These are phyloP conservation scores for Caiman crocodilus DNA, from an alignment of 2,797 vertebrate species.

Conservation along the genomic window DNA sequence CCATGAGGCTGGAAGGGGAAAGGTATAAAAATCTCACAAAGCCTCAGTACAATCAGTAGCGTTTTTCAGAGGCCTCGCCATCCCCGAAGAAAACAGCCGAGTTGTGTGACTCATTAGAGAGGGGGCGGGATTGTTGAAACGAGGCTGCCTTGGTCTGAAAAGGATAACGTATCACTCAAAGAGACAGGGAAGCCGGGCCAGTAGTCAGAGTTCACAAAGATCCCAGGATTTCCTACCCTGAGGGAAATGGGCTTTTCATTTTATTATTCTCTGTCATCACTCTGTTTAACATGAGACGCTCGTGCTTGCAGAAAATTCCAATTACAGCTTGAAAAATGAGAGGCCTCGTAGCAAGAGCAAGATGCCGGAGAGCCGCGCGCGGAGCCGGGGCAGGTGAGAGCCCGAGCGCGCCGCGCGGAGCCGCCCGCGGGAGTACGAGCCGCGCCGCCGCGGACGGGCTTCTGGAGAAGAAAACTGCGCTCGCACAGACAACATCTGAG, in stretches of 20 bases:
- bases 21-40: slow-evolving; percentile 38
- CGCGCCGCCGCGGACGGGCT: neutral
- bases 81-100: slow-evolving; percentile 22
- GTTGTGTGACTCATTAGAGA: slow-evolving; percentile 18
- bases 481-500: neutral
- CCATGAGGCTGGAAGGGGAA: neutral
- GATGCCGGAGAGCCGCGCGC: neutral
- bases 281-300: slow-evolving; percentile 40
- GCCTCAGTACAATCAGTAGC: slow-evolving; percentile 11
- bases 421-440: rapidly evolving
- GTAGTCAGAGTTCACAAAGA: slow-evolving; percentile 32
- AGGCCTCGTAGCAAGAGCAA: neutral
- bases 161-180: slow-evolving; percentile 30
- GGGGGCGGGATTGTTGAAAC: slow-evolving; percentile 42
- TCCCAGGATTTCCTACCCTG: slow-evolving; percentile 46
- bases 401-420: neutral
- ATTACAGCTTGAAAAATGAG: slow-evolving; percentile 49
- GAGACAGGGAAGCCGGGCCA: slow-evolving; percentile 22
- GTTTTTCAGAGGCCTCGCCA: neutral
- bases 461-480: neutral
- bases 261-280: slow-evolving; percentile 41
- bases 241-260: slow-evolving; percentile 40
- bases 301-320: slow-evolving; percentile 52
- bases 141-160: slow-evolving; percentile 39
- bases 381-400: neutral